A percentile compares a stretch with the other conserved stretches of the same genome.
Conservation (phyloP, 2,888 invertebrate genomes). For the Timandra comae region DNA sequence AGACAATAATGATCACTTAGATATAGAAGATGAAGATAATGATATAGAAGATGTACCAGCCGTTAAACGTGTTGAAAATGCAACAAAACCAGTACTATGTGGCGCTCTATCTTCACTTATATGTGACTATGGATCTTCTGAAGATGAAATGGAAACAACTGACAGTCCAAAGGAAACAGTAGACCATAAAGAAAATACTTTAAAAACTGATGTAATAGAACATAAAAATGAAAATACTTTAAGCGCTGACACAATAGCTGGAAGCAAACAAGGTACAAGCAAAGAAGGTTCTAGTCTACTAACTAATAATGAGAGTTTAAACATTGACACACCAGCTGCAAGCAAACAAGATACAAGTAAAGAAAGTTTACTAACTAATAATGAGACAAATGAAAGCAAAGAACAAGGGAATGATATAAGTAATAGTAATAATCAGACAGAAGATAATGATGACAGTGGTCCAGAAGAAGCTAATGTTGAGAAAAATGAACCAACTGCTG, state of each 20-base stretch:
- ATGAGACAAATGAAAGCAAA: neutral
- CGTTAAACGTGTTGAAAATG: slow-evolving; percentile 5
- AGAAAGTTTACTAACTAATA: neutral
- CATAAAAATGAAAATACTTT: too few relatives aligned
- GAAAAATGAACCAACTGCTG: slow-evolving; percentile 10
- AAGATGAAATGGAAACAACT: slow-evolving; percentile 45
- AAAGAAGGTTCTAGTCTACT: neutral
- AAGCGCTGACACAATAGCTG: too few relatives aligned
- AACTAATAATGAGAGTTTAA: too few relatives aligned
- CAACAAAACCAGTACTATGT: slow-evolving; percentile 49
- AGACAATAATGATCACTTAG: slow-evolving; percentile 28
- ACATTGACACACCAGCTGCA: too few relatives aligned
- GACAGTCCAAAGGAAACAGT: neutral
- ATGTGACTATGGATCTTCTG: slow-evolving; percentile 75
- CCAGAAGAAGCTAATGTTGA: slow-evolving; percentile 21
- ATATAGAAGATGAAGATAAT: slow-evolving; percentile 60
- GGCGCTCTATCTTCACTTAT: slow-evolving; percentile 76
- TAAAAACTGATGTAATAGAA: too few relatives aligned
- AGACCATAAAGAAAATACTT: neutral
- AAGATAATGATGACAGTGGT: slow-evolving; percentile 13
- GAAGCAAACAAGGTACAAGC: neutral
- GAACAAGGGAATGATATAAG: too few relatives aligned
- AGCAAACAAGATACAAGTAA: too few relatives aligned
- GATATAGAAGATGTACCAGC: slow-evolving; percentile 14
- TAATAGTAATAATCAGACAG: neutral